Conservation (phyloP, 2,113 vertebrate genomes). For the Cervus canadensis region DNA sequence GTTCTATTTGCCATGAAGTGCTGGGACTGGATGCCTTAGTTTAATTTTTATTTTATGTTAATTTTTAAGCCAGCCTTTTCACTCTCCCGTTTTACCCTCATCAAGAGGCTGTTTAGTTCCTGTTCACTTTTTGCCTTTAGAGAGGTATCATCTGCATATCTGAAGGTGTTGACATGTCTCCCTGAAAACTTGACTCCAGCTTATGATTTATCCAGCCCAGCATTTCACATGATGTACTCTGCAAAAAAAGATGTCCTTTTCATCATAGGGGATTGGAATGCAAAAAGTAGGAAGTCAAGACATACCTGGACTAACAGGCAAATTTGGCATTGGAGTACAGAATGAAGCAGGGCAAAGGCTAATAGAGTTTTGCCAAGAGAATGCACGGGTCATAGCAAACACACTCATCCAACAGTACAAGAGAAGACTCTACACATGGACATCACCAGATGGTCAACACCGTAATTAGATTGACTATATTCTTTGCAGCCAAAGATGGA, state of each 20-base stretch:
- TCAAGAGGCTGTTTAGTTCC: background rate
- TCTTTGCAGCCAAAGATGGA: background rate
- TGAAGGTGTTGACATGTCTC: background rate
- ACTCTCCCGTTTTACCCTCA: background rate
- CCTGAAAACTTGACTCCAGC: background rate
- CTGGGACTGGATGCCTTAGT: background rate
- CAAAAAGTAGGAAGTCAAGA: background rate
- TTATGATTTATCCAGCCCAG: background rate
- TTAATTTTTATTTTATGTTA: background rate
- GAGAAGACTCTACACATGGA: background rate
- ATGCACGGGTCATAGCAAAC: background rate
- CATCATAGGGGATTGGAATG: background rate
- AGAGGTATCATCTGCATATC: background rate
- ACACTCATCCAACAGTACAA: background rate
- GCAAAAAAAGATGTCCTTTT: background rate
- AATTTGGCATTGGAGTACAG: background rate
- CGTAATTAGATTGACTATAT: background rate
- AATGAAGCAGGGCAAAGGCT: background rate
- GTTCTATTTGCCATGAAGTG: background rate
- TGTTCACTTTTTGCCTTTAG: background rate
- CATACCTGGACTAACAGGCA: background rate
- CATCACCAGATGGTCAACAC: background rate
- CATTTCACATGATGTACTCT: background rate
- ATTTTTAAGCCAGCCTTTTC: background rate
- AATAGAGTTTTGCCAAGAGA: background rate